phyloP scores from a whole-genome alignment of 2,797 vertebrate species.

The Sciaenops ocellatus region DNA sequence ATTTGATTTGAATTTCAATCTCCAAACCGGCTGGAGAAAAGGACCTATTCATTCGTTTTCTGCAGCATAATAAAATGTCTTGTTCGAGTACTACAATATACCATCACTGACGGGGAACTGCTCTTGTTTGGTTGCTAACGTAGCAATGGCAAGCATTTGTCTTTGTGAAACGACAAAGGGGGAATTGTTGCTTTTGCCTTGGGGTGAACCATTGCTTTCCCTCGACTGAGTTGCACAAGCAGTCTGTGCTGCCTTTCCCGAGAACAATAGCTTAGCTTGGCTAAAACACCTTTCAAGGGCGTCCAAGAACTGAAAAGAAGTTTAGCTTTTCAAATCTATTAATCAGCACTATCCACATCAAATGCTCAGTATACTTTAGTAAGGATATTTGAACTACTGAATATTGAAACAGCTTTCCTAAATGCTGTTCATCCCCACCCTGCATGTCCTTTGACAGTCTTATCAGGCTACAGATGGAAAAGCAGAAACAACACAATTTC shows the following conservation, averaged over 20 bases:
- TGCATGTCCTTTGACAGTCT: slow-evolving; percentile 63
- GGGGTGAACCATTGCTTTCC: slow-evolving; percentile 68
- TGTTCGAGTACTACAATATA: slow-evolving; percentile 64
- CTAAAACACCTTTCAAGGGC: slow-evolving; percentile 73
- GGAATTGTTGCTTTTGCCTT: slow-evolving; percentile 74
- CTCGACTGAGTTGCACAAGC: slow-evolving; percentile 61
- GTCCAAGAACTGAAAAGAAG: slow-evolving; percentile 51
- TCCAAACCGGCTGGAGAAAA: slow-evolving; percentile 60
- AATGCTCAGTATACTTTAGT: slow-evolving; percentile 55
- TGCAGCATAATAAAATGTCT: slow-evolving; percentile 68
- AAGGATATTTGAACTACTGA: slow-evolving; percentile 42
- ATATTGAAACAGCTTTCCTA: slow-evolving; percentile 65
- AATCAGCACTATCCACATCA: slow-evolving; percentile 64
- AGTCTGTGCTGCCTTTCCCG: slow-evolving; percentile 52
- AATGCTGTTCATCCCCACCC: slow-evolving; percentile 40
- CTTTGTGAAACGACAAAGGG: slow-evolving; percentile 71
- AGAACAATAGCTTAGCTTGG: slow-evolving; percentile 68
- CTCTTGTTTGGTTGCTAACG: slow-evolving; percentile 60
- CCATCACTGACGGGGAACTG: slow-evolving; percentile 58
- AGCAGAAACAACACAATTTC: slow-evolving; percentile 72
- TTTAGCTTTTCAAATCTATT: slow-evolving; percentile 64
- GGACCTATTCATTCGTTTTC: slow-evolving; percentile 61
- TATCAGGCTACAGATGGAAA: slow-evolving; percentile 67
- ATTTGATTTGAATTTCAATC: slow-evolving; percentile 81
- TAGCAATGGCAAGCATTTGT: slow-evolving; percentile 65